Percentiles rank a stretch among this genome's conserved stretches.
Conservation (phyloP, 2,113 vertebrate species). For the Vanacampus margaritifer region DNA sequence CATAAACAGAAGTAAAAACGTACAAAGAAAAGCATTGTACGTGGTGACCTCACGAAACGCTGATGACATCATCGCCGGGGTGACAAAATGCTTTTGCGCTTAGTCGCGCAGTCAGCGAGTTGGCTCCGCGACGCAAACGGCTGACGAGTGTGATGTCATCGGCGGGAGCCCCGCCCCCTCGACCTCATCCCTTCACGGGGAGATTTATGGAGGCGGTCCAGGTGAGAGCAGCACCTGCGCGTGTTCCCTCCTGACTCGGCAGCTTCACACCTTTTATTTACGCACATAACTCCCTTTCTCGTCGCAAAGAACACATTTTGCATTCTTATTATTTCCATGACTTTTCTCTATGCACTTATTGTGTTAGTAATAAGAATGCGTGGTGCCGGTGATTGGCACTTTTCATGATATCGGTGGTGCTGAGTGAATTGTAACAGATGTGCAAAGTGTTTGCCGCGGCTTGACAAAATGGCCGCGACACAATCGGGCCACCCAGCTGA, state of each 20-base stretch:
- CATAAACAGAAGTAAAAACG: too few species aligned
- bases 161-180: conserved; percentile 1
- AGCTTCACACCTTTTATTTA: not conserved
- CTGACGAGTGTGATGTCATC: not conserved
- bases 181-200: conserved; percentile 38
- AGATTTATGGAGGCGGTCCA: conserved; percentile 48
- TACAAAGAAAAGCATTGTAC: too few species aligned
- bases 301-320: too few species aligned
- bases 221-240: conserved; percentile 31
- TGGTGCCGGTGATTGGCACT: too few species aligned
- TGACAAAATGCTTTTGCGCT: not conserved
- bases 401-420: too few species aligned
- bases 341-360: too few species aligned
- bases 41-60: not conserved
- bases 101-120: not conserved
- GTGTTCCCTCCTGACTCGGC: conserved; percentile 57
- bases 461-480: conserved; percentile 10
- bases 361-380: too few species aligned
- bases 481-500: conserved; percentile 45
- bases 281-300: too few species aligned
- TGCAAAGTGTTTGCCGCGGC: not conserved
- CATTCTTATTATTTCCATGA: not conserved
- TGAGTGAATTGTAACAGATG: not conserved
- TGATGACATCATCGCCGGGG: not conserved
- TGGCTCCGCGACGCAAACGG: not conserved